Conservation (phyloP, 1,140 invertebrate species). For the Babylonia areolata region DNA sequence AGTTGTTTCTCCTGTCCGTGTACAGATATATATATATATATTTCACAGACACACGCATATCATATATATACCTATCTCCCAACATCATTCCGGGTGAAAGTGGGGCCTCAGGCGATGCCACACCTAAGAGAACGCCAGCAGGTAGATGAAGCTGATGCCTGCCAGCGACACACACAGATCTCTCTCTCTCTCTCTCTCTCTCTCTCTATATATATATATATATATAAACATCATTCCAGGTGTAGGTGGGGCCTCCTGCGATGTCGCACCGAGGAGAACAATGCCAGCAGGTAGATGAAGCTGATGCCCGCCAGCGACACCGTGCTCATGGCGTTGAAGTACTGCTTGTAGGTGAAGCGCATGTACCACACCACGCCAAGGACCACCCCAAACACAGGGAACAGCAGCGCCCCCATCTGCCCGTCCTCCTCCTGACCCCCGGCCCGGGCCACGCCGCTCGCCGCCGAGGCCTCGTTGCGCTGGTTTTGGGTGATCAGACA, state of each 20-base stretch:
- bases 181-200: not conserved
- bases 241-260: not conserved
- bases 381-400: conserved; percentile 78
- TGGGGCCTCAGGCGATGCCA: no score
- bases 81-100: no score
- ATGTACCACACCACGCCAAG: conserved; percentile 81
- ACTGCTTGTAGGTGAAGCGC: conserved; percentile 80
- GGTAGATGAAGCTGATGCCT: no score
- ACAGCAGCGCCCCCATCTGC: conserved; percentile 69
- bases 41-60: no score
- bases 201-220: no score
- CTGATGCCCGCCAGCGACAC: conserved; percentile 80
- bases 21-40: no score
- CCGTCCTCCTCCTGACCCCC: conserved; percentile 48
- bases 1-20: no score
- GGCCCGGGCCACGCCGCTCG: conserved; percentile 18
- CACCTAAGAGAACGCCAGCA: no score
- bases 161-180: no score
- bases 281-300: conserved; percentile 78
- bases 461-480: not conserved
- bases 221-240: conserved; percentile 17
- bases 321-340: conserved; percentile 82
- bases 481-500: conserved; percentile 81
- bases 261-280: conserved; percentile 50
- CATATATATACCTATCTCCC: no score